Percentiles rank a stretch among this genome's conserved stretches.
These are phyloP conservation scores for Agonopterix arenella DNA, from an alignment of 2,888 invertebrate species.

Conservation along the genomic window DNA sequence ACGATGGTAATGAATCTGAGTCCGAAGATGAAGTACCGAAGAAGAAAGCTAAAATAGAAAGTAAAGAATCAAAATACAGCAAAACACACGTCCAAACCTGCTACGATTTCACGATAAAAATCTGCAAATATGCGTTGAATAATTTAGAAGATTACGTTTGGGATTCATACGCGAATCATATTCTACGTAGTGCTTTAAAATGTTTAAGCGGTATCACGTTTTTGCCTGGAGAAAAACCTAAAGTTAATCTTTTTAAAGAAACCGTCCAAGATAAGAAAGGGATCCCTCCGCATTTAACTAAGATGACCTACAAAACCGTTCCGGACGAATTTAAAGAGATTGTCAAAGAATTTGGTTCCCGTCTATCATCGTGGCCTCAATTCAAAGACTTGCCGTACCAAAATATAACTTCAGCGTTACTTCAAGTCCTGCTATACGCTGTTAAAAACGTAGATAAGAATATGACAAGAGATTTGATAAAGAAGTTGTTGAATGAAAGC, in stretches of 20 bases:
- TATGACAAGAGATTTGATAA: constrained; percentile 69
- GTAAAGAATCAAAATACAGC: constrained; percentile 40
- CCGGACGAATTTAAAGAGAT: constrained; percentile 79
- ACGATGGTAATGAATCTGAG: constrained; percentile 17
- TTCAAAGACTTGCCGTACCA: constrained; percentile 83
- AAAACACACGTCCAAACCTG: constrained; percentile 74
- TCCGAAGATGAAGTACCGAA: constrained; percentile 36
- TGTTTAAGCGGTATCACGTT: constrained; percentile 81
- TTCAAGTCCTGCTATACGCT: constrained; percentile 81
- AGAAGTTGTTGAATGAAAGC: constrained; percentile 79
- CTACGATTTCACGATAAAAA: constrained; percentile 80
- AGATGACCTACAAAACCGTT: constrained; percentile 63
- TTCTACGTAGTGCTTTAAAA: constrained; percentile 83
- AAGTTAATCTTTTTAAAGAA: constrained; percentile 51
- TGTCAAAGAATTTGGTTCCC: constrained; percentile 78
- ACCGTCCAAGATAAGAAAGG: constrained; percentile 38
- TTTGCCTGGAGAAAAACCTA: constrained; percentile 62
- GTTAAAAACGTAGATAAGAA: constrained; percentile 78
- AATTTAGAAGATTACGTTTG: constrained; percentile 90
- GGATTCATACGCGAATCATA: constrained; percentile 86
- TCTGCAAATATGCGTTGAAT: constrained; percentile 86
- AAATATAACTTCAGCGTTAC: constrained; percentile 82
- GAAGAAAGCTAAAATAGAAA: constrained; percentile 37
- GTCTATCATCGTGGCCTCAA: constrained; percentile 85
- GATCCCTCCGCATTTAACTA: constrained; percentile 52